Percentiles rank a stretch among this genome's conserved stretches.
These are phyloP conservation scores for Astropecten irregularis DNA, from an alignment of 53 echinoderm and acorn worm species.

Conservation along the genomic window DNA sequence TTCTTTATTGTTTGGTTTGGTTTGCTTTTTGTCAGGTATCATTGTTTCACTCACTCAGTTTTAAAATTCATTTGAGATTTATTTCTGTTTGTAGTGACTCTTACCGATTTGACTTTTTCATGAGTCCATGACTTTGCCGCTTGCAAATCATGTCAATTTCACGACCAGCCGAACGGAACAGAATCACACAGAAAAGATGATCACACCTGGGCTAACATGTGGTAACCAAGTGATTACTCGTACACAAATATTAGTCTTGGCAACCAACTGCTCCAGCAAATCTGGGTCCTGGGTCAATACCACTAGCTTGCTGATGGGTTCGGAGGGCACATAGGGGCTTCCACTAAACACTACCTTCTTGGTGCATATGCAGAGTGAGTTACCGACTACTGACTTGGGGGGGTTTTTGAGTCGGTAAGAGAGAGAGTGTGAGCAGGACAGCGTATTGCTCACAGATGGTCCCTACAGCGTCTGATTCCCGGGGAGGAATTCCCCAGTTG, in stretches of 20 bases:
- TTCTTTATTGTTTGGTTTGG: too few species aligned
- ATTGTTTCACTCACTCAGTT: too few species aligned
- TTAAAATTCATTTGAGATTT: too few species aligned
- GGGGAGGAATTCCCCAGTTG: constrained; percentile 23
- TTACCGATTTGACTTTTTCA: too few species aligned
- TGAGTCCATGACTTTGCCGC: too few species aligned
- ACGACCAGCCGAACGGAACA: neutral
- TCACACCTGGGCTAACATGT: constrained; percentile 13
- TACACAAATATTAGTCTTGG: constrained; percentile 54
- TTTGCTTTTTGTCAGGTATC: too few species aligned
- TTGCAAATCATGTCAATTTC: constrained; percentile 19
- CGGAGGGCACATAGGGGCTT: too few species aligned
- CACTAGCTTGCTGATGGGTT: too few species aligned
- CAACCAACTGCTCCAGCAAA: constrained; percentile 13
- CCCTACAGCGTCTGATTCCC: constrained; percentile 15
- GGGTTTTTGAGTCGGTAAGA: too few species aligned
- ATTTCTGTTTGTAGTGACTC: too few species aligned
- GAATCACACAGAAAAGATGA: too few species aligned
- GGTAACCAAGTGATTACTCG: constrained; percentile 10
- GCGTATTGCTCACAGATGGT: constrained; percentile 35
- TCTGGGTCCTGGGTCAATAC: constrained; percentile 6
- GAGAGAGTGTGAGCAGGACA: neutral
- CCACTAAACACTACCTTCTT: constrained; percentile 14
- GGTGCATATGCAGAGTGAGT: neutral
- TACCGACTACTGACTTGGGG: too few species aligned